These are phyloP conservation scores for Phocides pigmalion DNA, from an alignment of 1,140 invertebrate genomes.

Conservation along the genomic window DNA sequence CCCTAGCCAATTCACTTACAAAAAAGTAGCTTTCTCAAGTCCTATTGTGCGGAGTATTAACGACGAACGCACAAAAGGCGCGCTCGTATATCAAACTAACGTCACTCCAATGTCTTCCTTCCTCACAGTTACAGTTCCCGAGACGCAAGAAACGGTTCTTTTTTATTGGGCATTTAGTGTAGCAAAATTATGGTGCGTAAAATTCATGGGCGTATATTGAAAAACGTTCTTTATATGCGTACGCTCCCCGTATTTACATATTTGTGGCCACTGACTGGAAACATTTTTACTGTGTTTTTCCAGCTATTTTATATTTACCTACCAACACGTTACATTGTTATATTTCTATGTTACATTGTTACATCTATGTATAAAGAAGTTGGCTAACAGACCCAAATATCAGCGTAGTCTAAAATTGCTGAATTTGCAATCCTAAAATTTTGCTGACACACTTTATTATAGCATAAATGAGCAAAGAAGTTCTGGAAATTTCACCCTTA, in stretches of 20 bases:
- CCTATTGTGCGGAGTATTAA: slow-evolving; percentile 74
- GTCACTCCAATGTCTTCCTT: slow-evolving; percentile 80
- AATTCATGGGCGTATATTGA: slow-evolving; percentile 49
- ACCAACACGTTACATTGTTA: too few species aligned
- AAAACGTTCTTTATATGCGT: slow-evolving; percentile 1
- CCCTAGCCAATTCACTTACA: slow-evolving; percentile 31
- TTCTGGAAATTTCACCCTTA: too few species aligned
- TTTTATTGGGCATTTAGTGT: slow-evolving; percentile 73
- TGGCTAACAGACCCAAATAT: too few species aligned
- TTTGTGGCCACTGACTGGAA: background rate
- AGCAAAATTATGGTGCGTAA: slow-evolving; percentile 67
- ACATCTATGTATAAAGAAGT: too few species aligned
- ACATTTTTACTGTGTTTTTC: background rate
- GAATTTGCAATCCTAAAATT: too few species aligned
- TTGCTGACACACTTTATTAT: too few species aligned
- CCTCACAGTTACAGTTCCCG: slow-evolving; percentile 68
- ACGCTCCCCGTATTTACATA: slow-evolving; percentile 1
- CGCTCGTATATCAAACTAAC: slow-evolving; percentile 81
- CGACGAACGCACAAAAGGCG: slow-evolving; percentile 73
- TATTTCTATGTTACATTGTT: too few species aligned
- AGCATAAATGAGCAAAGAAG: too few species aligned
- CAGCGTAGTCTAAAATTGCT: too few species aligned
- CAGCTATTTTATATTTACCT: too few species aligned
- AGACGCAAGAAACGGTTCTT: slow-evolving; percentile 65
- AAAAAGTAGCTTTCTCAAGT: slow-evolving; percentile 56